Evolutionary conservation across 2,113 vertebrate species (phyloP).

Genomic region (Atractosteus spatula): DNA sequence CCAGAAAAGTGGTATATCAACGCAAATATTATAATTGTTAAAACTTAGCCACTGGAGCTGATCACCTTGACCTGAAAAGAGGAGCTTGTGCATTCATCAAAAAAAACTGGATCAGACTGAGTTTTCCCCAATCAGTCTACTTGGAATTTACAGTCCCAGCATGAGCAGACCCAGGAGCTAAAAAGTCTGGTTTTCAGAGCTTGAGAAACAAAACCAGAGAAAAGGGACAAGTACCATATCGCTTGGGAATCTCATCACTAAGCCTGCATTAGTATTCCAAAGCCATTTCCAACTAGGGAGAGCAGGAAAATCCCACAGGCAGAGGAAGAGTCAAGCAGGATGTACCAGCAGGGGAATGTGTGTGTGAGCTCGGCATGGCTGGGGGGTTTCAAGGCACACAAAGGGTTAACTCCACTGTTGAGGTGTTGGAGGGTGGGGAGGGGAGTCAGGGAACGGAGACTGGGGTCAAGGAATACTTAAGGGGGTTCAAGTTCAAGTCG

Average conservation of each 20-base stretch:
- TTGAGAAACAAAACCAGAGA: too few relatives aligned
- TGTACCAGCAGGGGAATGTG: constrained; percentile 19
- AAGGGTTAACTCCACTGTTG: constrained; percentile 50
- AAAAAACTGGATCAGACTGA: too few relatives aligned
- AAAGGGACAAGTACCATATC: too few relatives aligned
- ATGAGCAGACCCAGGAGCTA: too few relatives aligned
- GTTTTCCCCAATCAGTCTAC: too few relatives aligned
- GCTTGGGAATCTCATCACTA: constrained; percentile 53
- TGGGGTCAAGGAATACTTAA: constrained; percentile 63
- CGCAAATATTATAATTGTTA: too few relatives aligned
- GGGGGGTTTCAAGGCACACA: constrained; percentile 39
- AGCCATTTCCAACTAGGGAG: constrained; percentile 45
- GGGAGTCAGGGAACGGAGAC: constrained; percentile 63
- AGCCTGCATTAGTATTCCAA: constrained; percentile 59
- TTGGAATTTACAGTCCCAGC: too few relatives aligned
- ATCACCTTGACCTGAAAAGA: too few relatives aligned
- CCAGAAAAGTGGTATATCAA: too few relatives aligned
- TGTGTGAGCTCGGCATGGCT: constrained; percentile 11
- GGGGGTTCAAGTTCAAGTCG: constrained; percentile 73
- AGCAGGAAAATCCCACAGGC: constrained; percentile 2
- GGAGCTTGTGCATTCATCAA: too few relatives aligned
- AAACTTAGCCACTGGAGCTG: too few relatives aligned
- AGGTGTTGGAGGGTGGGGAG: constrained; percentile 22
- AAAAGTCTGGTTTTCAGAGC: too few relatives aligned
- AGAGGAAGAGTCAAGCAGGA: constrained; percentile 32